A percentile compares a stretch with the other conserved stretches of the same genome.
phyloP scores from a whole-genome alignment of 1,140 invertebrate genomes.

The Drosophila funebris region DNA sequence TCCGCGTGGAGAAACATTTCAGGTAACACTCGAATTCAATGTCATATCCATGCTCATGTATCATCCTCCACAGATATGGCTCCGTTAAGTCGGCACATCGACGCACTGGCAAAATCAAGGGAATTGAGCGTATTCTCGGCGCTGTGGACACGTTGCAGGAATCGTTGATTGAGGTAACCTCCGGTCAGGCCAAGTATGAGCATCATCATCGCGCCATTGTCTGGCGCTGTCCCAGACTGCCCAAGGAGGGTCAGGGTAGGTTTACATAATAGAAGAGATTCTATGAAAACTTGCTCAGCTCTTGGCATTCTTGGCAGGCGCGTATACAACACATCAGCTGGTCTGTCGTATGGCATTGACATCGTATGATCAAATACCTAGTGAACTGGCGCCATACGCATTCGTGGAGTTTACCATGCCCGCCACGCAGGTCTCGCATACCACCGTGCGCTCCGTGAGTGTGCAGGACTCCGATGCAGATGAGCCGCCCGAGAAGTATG shows the following conservation, averaged over 20 bases:
- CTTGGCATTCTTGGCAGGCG: slow-evolving; percentile 86
- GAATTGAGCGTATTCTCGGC: slow-evolving; percentile 96
- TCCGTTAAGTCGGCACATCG: slow-evolving; percentile 97
- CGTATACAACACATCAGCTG: slow-evolving; percentile 97
- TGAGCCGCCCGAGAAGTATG: slow-evolving; percentile 99
- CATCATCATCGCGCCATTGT: slow-evolving; percentile 98
- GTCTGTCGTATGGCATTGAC: slow-evolving; percentile 96
- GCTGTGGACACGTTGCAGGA: slow-evolving; percentile 95
- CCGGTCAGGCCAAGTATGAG: slow-evolving; percentile 99
- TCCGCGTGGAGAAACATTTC: slow-evolving; percentile 99
- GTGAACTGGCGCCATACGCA: slow-evolving; percentile 93
- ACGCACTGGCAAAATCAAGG: slow-evolving; percentile 96
- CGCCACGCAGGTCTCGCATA: slow-evolving; percentile 97
- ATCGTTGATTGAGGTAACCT: slow-evolving; percentile 98
- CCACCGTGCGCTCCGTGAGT: slow-evolving; percentile 97
- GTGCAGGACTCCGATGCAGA: slow-evolving; percentile 94
- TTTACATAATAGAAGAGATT: neutral
- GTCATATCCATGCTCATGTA: no score
- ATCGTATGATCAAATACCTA: slow-evolving; percentile 98
- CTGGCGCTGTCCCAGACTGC: slow-evolving; percentile 97
- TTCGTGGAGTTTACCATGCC: slow-evolving; percentile 99
- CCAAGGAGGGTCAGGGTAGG: slow-evolving; percentile 98
- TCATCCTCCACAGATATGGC: slow-evolving; percentile 87
- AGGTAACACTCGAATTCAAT: slow-evolving; percentile 85
- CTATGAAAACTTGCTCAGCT: neutral